Base-by-base conservation (phyloP, 2,888 invertebrate genomes). In the Stenotaenia linearis region DNA sequence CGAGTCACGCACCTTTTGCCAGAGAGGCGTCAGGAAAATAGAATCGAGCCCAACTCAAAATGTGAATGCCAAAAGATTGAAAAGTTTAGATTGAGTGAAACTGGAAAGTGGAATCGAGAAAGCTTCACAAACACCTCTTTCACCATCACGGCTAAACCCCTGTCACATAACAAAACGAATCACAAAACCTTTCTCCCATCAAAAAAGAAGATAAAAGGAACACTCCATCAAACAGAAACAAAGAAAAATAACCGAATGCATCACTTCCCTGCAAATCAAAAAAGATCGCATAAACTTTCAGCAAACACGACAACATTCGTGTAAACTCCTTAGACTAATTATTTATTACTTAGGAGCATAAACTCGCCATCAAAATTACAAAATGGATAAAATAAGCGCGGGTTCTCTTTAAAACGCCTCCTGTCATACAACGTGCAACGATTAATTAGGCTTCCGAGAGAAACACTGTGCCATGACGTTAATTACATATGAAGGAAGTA, bases 1-100 rank as follows among this genome's bases (percentile, higher is more conserved):
- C 69, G 69, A 69, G 69, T 69, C 69, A 69, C 69, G 69, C 69
- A 69, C 69, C 56, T 69, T 69, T 28, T 69, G 4, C 12, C 6
- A 25, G 25, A 69, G 25, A 28, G 25, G 69, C 69, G 25, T 69
- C 69, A 28, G 25, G 69, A 69, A 69, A 69, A 69, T 28, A 28
- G 69, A 69, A 28, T 69, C 69, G 28, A 69, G 25, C 25, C 69
- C 28, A 28, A 69, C 69, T 25, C 69, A 69, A 69, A 69, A 69
- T 28, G 23, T 23, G 69, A 69, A 69, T 28, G 69, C 61, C 23
- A 61, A 61, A 15, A 23, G 69, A 69, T 28, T 69, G 69, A 25
- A 25, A 69, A 69, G 69, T 69, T 69, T 18, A n/a, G n/a, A 50
- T 50, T 1, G 50, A 50, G 69, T 28, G 69, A 23, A 28, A 28